Evolutionary conservation across 2,113 vertebrate species (phyloP).

Genomic region (Alaudala cheleensis): DNA sequence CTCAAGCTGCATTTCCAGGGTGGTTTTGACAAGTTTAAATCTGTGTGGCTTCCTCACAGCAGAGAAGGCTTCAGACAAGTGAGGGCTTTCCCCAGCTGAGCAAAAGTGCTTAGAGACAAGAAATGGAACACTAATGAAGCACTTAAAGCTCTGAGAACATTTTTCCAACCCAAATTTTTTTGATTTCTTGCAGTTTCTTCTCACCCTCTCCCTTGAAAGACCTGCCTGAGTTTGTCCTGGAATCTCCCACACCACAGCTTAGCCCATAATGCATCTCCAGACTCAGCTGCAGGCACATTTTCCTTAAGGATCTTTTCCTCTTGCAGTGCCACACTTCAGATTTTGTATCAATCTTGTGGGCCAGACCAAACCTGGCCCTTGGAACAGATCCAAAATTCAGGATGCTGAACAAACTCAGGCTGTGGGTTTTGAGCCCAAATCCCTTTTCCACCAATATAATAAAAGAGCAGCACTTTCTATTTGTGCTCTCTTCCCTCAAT

Average conservation of each 20-base stretch:
- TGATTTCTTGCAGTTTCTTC: not conserved
- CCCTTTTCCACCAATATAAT: not conserved
- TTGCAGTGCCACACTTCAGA: not conserved
- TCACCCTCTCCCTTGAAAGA: not conserved
- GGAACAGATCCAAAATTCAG: not conserved
- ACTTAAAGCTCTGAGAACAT: not conserved
- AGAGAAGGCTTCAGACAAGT: not conserved
- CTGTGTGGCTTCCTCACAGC: not conserved
- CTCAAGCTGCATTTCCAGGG: not conserved
- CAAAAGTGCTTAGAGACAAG: not conserved
- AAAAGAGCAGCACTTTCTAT: not conserved
- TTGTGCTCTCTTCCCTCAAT: not conserved
- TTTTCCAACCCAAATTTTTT: not conserved
- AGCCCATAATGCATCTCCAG: not conserved
- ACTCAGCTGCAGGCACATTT: not conserved
- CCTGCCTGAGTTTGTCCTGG: not conserved
- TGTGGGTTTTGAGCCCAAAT: not conserved
- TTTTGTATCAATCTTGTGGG: not conserved
- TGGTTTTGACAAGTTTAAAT: not conserved
- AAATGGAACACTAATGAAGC: conserved; percentile 13
- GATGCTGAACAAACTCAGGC: not conserved
- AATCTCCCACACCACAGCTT: not conserved
- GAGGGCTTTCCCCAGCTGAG: not conserved
- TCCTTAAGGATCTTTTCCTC: not conserved
- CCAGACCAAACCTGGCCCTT: not conserved